Percentiles rank a stretch among this genome's conserved stretches.
Evolutionary conservation across 2,797 vertebrate species (phyloP).

Genomic region (Sylvia borin): DNA sequence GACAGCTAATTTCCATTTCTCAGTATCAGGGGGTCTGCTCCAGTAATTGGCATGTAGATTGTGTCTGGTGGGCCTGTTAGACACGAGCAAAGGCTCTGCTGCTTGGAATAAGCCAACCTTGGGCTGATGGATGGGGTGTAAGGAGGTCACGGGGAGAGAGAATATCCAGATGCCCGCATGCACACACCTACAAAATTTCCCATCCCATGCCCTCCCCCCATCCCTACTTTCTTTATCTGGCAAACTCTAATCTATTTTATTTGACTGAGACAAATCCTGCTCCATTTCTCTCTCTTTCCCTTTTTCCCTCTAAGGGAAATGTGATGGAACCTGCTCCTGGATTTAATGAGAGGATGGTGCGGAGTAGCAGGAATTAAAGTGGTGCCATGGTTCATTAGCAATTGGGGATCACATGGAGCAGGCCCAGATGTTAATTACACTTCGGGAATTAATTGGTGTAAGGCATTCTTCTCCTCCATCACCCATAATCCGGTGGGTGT

Average conservation of each 20-base stretch:
- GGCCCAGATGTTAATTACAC: conserved; percentile 89
- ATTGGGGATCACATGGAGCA: conserved; percentile 77
- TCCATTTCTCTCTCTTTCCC: conserved; percentile 65
- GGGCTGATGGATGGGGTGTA: conserved; percentile 96
- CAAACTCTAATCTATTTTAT: conserved; percentile 84
- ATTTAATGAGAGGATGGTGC: conserved; percentile 80
- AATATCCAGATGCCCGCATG: conserved; percentile 40
- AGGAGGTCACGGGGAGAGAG: conserved; percentile 91
- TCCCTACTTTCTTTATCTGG: conserved; percentile 79
- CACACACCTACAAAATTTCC: conserved; percentile 73
- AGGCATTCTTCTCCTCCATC: conserved; percentile 58
- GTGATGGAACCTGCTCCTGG: conserved; percentile 76
- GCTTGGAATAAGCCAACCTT: conserved; percentile 96
- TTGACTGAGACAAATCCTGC: conserved; percentile 81
- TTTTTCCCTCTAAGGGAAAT: conserved; percentile 79
- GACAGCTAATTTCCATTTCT: conserved; percentile 97
- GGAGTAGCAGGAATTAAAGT: conserved; percentile 78
- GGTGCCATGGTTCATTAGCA: conserved; percentile 89
- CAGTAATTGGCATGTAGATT: conserved; percentile 99
- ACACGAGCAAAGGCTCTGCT: conserved; percentile 91
- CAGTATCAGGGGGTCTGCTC: conserved; percentile 98
- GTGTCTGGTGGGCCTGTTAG: conserved; percentile 95
- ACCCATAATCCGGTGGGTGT: conserved; percentile 41
- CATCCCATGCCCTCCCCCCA: conserved; percentile 79
- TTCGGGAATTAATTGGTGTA: conserved; percentile 85